Conservation (phyloP, 1,140 invertebrate genomes). For the Drosophila navojoa region DNA sequence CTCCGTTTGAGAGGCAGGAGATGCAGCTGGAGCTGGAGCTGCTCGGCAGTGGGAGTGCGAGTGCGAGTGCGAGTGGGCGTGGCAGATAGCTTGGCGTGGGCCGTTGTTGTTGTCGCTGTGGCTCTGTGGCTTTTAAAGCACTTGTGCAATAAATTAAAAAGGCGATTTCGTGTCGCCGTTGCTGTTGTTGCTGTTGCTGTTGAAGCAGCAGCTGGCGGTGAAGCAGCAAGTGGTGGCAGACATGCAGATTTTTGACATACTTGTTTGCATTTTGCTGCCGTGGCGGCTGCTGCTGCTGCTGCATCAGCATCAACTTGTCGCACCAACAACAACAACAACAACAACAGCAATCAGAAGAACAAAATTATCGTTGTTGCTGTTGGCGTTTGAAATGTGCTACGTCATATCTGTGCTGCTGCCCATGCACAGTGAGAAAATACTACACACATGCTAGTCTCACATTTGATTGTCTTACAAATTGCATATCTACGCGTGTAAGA, state of each 20-base stretch:
- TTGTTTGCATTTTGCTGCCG: constrained; percentile 81
- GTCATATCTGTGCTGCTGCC: constrained; percentile 50
- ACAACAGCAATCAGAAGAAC: constrained; percentile 20
- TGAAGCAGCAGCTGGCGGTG: constrained; percentile 39
- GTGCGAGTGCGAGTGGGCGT: constrained; percentile 11
- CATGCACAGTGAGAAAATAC: constrained; percentile 49
- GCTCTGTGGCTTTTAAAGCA: constrained; percentile 70
- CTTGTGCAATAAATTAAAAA: constrained; percentile 82
- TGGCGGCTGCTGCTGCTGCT: constrained; percentile 50
- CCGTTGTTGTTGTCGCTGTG: constrained; percentile 34
- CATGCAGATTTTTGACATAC: constrained; percentile 82
- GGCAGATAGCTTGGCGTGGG: constrained; percentile 49
- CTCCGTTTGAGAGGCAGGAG: constrained; percentile 32
- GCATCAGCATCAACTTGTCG: constrained; percentile 58
- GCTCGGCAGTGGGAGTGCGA: neutral
- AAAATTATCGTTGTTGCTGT: constrained; percentile 36
- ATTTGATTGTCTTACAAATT: too few relatives aligned
- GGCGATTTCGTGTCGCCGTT: constrained; percentile 75
- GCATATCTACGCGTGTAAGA: too few relatives aligned
- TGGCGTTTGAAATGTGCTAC: constrained; percentile 56
- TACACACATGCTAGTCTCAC: neutral
- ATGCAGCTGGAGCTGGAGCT: neutral
- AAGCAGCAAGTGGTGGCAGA: constrained; percentile 77
- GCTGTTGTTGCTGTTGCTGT: constrained; percentile 47
- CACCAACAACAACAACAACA: constrained; percentile 25